Percentiles rank a stretch among this genome's conserved stretches.
Evolutionary conservation across 2,797 vertebrate genomes (phyloP).

Genomic region (Etheostoma nigrum): DNA sequence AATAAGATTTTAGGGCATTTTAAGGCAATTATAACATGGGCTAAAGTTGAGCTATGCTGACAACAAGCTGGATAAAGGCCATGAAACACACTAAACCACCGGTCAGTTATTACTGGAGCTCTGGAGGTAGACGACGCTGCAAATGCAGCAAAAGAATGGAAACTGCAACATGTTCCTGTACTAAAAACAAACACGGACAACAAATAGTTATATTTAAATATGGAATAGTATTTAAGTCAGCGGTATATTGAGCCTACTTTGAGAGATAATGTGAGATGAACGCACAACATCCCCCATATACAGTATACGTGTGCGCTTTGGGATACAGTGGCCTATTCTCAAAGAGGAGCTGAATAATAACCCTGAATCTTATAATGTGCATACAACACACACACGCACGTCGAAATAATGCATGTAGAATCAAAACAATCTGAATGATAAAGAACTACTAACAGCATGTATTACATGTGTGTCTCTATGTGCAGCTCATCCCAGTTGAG

Average conservation of each 20-base stretch:
- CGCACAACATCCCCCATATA: background rate
- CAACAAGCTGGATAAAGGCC: background rate
- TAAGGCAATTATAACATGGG: background rate
- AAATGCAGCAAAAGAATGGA: background rate
- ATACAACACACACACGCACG: too few relatives aligned
- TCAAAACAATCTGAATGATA: background rate
- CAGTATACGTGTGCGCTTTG: background rate
- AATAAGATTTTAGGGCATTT: background rate
- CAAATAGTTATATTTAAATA: background rate
- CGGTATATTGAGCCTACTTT: too few relatives aligned
- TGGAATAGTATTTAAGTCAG: background rate
- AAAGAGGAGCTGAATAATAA: too few relatives aligned
- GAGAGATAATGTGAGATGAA: background rate
- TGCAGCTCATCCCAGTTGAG: background rate
- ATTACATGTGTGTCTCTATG: background rate
- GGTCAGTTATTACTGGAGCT: background rate
- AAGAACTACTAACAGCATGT: background rate
- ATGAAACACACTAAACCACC: background rate
- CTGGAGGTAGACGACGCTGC: background rate
- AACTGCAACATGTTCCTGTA: background rate
- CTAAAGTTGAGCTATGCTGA: background rate
- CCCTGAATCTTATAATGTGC: too few relatives aligned
- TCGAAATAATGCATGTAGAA: too few relatives aligned
- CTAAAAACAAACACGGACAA: too few relatives aligned
- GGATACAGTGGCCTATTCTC: too few relatives aligned